phyloP scores from a whole-genome alignment of 2,113 vertebrate species.

The Canis aureus region DNA sequence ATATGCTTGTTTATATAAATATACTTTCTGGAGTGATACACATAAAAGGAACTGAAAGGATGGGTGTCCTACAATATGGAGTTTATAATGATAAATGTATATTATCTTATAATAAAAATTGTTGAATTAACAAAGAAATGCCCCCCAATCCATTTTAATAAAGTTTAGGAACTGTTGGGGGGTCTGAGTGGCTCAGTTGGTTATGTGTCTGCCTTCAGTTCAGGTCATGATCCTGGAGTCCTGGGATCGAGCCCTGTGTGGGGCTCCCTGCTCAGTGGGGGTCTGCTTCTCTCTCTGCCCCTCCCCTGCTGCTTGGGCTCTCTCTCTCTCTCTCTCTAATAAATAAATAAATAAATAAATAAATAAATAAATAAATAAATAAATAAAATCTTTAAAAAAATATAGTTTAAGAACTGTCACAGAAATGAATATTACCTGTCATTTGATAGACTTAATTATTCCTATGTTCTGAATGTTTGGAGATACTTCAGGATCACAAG shows the following conservation, averaged over 20 bases:
- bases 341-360: neutral
- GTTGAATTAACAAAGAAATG: neutral
- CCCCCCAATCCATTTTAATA: neutral
- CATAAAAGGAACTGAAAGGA: neutral
- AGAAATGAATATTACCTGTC: neutral
- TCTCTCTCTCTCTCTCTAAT: neutral
- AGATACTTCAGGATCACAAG: neutral
- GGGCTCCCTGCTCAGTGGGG: neutral
- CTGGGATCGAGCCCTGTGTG: neutral
- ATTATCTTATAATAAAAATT: slow-evolving; percentile 30
- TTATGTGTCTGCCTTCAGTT: neutral
- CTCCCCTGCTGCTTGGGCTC: neutral
- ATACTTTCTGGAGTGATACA: slow-evolving; percentile 14
- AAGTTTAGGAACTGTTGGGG: neutral
- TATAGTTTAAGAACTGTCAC: neutral
- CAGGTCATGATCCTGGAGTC: neutral
- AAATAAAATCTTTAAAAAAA: neutral
- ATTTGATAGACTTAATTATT: slow-evolving; percentile 8
- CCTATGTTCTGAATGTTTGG: neutral
- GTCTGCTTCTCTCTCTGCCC: neutral
- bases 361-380: neutral
- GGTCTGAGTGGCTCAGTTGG: neutral
- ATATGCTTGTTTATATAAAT: neutral
- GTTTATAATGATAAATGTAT: neutral
- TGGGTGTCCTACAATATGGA: neutral